phyloP scores from a whole-genome alignment of 2,888 invertebrate species.

The Heliconius cydno region DNA sequence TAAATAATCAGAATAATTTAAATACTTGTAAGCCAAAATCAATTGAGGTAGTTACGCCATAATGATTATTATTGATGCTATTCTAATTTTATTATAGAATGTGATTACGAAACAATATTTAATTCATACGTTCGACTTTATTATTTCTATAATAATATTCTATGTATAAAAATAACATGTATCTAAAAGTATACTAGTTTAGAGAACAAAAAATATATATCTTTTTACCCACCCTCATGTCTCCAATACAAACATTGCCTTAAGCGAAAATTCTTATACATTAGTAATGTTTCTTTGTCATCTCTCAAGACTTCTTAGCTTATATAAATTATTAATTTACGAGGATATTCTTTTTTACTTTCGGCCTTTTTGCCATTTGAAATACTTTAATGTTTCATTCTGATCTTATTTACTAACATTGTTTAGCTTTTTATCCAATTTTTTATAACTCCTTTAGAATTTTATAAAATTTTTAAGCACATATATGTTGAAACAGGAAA shows the following conservation, averaged over 20 bases:
- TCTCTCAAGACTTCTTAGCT: slow-evolving; percentile 44
- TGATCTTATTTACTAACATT: slow-evolving; percentile 25
- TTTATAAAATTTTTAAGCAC: neutral
- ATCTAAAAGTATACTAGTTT: slow-evolving; percentile 4
- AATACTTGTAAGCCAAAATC: neutral
- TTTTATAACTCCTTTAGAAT: neutral
- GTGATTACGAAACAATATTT: slow-evolving; percentile 28
- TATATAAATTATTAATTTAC: slow-evolving; percentile 45
- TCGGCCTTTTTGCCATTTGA: slow-evolving; percentile 28
- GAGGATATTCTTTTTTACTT: slow-evolving; percentile 37
- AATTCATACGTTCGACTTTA: slow-evolving; percentile 25
- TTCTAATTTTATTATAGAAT: neutral
- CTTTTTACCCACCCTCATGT: slow-evolving; percentile 37
- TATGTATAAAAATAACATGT: neutral
- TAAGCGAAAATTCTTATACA: slow-evolving; percentile 40
- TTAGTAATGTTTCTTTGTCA: slow-evolving; percentile 45
- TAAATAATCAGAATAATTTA: neutral
- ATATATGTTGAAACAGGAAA: neutral
- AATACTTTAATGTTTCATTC: slow-evolving; percentile 25
- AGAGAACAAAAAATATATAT: slow-evolving; percentile 36
- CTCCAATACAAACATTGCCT: slow-evolving; percentile 41
- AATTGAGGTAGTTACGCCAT: neutral
- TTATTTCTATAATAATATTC: neutral
- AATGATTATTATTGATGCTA: neutral
- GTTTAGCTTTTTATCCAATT: slow-evolving; percentile 18